Percentiles rank a stretch among this genome's conserved stretches.
Evolutionary conservation across 2,888 invertebrate genomes (phyloP).

Genomic region (Antheraea assamensis): DNA sequence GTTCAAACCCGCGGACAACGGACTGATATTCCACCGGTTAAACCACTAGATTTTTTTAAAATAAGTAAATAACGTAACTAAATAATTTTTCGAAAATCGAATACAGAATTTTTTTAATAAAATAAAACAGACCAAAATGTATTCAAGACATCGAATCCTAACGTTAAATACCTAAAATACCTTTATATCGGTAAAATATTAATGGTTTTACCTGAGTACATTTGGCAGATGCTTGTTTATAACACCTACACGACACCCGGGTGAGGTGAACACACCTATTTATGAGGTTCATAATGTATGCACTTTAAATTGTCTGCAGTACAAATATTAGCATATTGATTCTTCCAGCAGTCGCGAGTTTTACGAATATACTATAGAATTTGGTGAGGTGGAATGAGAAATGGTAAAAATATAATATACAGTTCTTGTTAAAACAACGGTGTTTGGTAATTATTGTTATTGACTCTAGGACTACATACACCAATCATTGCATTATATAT

Average conservation of each 20-base stretch:
- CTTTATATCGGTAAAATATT: constrained; percentile 1
- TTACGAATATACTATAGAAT: background rate
- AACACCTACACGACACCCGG: constrained; percentile 8
- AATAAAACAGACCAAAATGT: background rate
- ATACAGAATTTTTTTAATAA: background rate
- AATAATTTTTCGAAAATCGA: background rate
- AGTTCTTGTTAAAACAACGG: background rate
- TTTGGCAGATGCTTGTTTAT: constrained; percentile 22
- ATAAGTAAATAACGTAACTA: background rate
- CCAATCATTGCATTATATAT: no score
- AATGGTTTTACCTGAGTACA: constrained; percentile 20
- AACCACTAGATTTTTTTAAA: no score
- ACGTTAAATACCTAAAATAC: background rate
- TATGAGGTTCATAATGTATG: constrained; percentile 12
- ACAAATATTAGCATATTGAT: constrained; percentile 14
- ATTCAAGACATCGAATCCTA: background rate
- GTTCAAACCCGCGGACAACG: no score
- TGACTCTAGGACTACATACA: no score
- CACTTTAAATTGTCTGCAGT: constrained; percentile 9
- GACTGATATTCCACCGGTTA: no score
- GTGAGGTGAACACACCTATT: constrained; percentile 15
- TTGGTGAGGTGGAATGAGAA: background rate
- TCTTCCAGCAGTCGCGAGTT: background rate
- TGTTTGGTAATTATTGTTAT: background rate
- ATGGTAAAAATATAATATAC: background rate